These are phyloP conservation scores for Harpagoxenus sublaevis DNA, from an alignment of 2,888 invertebrate genomes.

Conservation along the genomic window DNA sequence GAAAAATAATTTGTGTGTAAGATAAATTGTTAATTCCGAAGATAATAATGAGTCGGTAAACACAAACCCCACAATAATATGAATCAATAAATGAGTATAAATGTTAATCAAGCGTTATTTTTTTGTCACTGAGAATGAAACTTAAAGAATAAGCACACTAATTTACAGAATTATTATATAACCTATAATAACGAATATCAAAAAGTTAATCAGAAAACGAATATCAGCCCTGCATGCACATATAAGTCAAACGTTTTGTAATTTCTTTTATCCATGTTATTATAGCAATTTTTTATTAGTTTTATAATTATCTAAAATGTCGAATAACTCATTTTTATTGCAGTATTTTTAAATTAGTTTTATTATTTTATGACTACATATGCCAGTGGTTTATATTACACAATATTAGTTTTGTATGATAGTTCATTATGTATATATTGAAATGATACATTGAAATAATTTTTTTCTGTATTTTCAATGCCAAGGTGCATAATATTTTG, in stretches of 20 bases:
- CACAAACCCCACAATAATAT: background rate
- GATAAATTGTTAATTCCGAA: background rate
- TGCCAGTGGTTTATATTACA: background rate
- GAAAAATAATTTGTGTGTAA: background rate
- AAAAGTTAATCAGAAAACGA: constrained; percentile 64
- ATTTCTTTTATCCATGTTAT: constrained; percentile 59
- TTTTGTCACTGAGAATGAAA: background rate
- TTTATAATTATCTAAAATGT: constrained; percentile 3
- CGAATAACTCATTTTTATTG: background rate
- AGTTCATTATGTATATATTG: background rate
- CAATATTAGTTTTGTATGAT: background rate
- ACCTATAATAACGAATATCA: background rate
- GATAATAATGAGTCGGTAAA: background rate
- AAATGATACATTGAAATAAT: background rate
- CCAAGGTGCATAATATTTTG: background rate
- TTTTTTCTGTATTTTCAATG: constrained; percentile 7
- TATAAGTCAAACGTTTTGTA: constrained; percentile 79
- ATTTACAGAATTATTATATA: background rate
- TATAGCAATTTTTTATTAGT: constrained; percentile 14
- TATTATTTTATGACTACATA: background rate
- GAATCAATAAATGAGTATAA: background rate
- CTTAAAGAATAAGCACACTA: background rate
- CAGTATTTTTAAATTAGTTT: constrained; percentile 2
- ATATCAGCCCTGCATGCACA: constrained; percentile 80
- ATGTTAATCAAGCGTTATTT: background rate